Evolutionary conservation across 2,113 vertebrate species (phyloP), one percentile per base, ranked within the genome.

Genomic region (Rhadina sibilatrix): DNA sequence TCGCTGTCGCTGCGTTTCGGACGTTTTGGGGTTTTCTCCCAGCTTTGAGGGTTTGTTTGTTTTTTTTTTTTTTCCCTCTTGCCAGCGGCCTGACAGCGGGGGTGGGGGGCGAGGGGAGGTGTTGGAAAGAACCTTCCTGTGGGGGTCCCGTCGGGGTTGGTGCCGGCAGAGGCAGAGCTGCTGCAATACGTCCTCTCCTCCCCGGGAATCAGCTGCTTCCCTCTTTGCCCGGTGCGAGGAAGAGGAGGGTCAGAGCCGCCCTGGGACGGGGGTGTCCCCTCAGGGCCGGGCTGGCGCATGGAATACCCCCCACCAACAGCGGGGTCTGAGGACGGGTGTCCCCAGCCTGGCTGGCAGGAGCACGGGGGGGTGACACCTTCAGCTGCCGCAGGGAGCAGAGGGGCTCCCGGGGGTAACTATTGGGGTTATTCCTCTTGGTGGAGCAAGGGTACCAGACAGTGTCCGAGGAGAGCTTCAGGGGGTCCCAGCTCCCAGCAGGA

Each of bases 21-120:
- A 19, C 1, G 1, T 17, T 87, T 65, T 0, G 21, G 76, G 63
- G 0, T 6, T 31, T 23, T 35, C 2, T 2, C 5, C 5, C n/a
- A 4, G 23, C 8, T 54, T 78, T n/a, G n/a, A n/a, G n/a, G n/a
- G 12, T 40, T 40, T 40, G 10, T 40, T 40, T 40, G 10, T 40
- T 40, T 40, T 11, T 40, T 40, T 40, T 33, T 31, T 72, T 69
- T n/a, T 87, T n/a, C 16, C 2, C 53, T 54, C 9, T 52, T 14
- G 28, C 50, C 1, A 7, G 68, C 14, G 33, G 44, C 69, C 35
- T 11, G 47, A 74, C 30, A 63, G 78, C 44, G 60, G 0, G 13
- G 40, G 5, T 5, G 40, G 40, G 40, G 40, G 40, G 40, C 11
- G 38, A 11, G 38, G 27, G 5, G 30, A 15, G n/a, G 1, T 10